Percentiles rank a stretch among this genome's conserved stretches.
Conservation (phyloP, 2,888 invertebrate species). For the Lumbricus terrestris region DNA sequence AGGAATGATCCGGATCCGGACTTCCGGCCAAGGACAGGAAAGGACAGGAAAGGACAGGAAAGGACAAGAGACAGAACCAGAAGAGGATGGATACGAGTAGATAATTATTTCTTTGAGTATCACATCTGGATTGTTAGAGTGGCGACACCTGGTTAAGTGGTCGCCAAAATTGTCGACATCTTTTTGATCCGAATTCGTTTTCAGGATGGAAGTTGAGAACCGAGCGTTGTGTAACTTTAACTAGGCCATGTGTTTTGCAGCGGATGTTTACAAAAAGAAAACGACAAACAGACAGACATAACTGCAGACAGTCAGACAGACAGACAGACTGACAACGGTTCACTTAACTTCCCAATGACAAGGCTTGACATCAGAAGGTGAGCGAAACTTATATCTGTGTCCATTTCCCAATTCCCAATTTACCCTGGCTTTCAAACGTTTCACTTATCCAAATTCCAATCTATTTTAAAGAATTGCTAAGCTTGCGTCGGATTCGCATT, state of each 20-base stretch:
- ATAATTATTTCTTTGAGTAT: not conserved
- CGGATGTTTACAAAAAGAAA: not conserved
- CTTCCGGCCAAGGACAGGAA: not conserved
- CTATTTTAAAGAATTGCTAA: too few species aligned
- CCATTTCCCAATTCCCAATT: too few species aligned
- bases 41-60: not conserved
- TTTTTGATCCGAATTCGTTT: not conserved
- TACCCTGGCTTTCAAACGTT: too few species aligned
- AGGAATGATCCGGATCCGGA: constrained; percentile 10
- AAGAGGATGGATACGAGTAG: not conserved
- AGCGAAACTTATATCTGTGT: not conserved
- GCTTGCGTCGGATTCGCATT: too few species aligned
- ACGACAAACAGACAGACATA: not conserved
- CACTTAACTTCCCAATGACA: not conserved
- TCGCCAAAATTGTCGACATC: not conserved
- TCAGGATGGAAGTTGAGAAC: not conserved
- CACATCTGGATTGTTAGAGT: not conserved
- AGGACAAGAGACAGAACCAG: not conserved
- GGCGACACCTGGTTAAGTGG: not conserved
- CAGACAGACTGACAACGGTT: not conserved
- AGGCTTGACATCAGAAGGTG: not conserved
- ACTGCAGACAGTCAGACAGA: not conserved
- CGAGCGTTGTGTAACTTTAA: not conserved
- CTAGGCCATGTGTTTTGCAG: not conserved
- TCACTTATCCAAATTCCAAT: too few species aligned